Percentiles rank a stretch among this genome's conserved stretches.
Evolutionary conservation across 2,113 vertebrate species (phyloP).

Genomic region (Protomyctophum bolini): DNA sequence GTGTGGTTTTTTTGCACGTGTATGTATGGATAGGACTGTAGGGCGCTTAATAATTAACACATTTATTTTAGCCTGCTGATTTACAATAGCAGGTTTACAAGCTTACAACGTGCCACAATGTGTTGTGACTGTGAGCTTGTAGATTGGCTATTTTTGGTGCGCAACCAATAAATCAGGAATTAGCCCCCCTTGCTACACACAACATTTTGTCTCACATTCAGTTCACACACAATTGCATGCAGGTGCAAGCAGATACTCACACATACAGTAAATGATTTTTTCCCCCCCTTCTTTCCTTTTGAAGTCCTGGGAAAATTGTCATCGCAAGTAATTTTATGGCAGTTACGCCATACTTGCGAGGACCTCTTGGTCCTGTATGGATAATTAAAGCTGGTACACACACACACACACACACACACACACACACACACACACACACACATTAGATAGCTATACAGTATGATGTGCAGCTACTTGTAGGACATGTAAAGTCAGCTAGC

Average conservation of each 20-base stretch:
- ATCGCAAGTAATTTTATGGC: neutral
- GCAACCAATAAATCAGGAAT: too few species aligned
- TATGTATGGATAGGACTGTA: constrained; percentile 45
- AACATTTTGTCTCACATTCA: constrained; percentile 10
- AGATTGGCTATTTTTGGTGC: too few species aligned
- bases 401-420: constrained; percentile 1
- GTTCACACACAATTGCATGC: constrained; percentile 37
- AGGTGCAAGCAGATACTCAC: neutral
- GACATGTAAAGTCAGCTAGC: constrained; percentile 59
- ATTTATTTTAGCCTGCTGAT: constrained; percentile 54
- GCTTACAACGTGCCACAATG: too few species aligned
- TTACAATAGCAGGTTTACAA: neutral
- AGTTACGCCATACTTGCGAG: neutral
- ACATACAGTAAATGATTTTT: neutral
- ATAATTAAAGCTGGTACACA: neutral
- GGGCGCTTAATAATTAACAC: constrained; percentile 57
- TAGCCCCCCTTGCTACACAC: too few species aligned
- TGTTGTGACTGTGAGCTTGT: too few species aligned
- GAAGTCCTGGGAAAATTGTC: too few species aligned
- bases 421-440: constrained; percentile 8
- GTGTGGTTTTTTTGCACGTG: constrained; percentile 16
- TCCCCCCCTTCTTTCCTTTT: neutral
- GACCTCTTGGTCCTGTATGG: neutral
- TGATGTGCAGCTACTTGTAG: constrained; percentile 72
- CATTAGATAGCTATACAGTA: neutral